These are phyloP conservation scores for Micromys minutus DNA, from an alignment of 2,113 vertebrate genomes.

Conservation along the genomic window DNA sequence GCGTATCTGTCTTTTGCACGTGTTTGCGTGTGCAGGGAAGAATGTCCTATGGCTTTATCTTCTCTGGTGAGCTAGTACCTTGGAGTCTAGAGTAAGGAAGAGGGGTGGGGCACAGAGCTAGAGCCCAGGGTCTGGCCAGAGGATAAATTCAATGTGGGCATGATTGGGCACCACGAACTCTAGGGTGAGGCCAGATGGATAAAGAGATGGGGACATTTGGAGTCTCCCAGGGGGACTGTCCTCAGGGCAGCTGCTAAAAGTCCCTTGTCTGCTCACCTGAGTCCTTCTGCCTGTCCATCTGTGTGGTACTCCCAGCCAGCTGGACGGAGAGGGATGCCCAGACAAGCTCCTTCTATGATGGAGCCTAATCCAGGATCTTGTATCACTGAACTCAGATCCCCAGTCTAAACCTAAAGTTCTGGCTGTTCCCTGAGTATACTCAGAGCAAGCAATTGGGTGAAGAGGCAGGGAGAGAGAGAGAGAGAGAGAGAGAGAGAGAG, in stretches of 20 bases:
- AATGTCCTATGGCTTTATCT: neutral
- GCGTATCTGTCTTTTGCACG: neutral
- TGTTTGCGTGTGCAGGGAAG: accelerated
- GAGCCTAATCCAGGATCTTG: neutral
- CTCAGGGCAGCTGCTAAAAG: neutral
- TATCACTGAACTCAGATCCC: neutral
- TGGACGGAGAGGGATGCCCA: neutral
- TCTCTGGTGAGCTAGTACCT: neutral
- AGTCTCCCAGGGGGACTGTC: neutral
- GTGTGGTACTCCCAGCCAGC: neutral
- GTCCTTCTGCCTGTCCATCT: slow-evolving; percentile 1
- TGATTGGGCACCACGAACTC: neutral
- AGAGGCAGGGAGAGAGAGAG: neutral
- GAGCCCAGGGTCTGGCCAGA: neutral
- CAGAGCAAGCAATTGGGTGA: neutral
- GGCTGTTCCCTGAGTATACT: neutral
- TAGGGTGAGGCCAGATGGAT: neutral
- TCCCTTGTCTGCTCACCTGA: neutral
- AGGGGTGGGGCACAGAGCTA: neutral
- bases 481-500: neutral
- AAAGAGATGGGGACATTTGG: neutral
- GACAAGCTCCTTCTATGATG: neutral
- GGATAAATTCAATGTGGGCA: neutral
- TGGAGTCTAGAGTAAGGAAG: neutral
- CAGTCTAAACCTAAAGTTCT: neutral